phyloP scores from a whole-genome alignment of 2,888 invertebrate genomes.

The Melinopterus prodromus region DNA sequence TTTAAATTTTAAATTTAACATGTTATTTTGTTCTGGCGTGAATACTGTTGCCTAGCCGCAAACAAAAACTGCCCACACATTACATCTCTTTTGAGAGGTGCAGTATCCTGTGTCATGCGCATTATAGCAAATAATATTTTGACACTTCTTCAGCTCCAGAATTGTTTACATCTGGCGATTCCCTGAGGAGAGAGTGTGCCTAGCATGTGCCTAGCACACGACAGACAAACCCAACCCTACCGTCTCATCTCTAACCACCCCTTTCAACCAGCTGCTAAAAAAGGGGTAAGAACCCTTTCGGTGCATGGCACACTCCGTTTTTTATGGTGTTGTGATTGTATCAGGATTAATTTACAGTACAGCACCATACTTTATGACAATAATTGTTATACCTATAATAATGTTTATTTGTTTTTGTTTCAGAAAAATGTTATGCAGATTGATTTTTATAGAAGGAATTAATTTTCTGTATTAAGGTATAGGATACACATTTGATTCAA shows the following conservation, averaged over 20 bases:
- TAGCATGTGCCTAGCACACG: constrained; percentile 35
- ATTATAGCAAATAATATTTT: background rate
- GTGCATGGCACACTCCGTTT: constrained; percentile 13
- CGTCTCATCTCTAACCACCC: constrained; percentile 33
- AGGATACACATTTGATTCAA: no score
- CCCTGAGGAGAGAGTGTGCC: background rate
- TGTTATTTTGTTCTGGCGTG: no score
- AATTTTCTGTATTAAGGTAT: no score
- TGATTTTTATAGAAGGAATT: no score
- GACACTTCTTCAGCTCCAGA: background rate
- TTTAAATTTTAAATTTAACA: no score
- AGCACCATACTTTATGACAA: background rate
- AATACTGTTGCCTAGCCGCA: no score
- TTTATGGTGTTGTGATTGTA: constrained; percentile 28
- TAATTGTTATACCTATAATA: background rate
- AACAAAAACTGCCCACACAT: no score
- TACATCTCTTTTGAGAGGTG: no score
- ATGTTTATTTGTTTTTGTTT: background rate
- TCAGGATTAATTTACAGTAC: constrained; percentile 28
- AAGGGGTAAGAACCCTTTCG: constrained; percentile 35
- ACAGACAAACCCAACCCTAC: constrained; percentile 31
- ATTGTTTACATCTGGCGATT: constrained; percentile 30
- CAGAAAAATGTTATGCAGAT: background rate
- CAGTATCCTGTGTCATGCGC: no score
- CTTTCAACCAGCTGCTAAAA: constrained; percentile 41